Evolutionary conservation across 1,140 invertebrate species (phyloP), one percentile per base, ranked within the genome.

Genomic region (Platorchestia sp.): DNA sequence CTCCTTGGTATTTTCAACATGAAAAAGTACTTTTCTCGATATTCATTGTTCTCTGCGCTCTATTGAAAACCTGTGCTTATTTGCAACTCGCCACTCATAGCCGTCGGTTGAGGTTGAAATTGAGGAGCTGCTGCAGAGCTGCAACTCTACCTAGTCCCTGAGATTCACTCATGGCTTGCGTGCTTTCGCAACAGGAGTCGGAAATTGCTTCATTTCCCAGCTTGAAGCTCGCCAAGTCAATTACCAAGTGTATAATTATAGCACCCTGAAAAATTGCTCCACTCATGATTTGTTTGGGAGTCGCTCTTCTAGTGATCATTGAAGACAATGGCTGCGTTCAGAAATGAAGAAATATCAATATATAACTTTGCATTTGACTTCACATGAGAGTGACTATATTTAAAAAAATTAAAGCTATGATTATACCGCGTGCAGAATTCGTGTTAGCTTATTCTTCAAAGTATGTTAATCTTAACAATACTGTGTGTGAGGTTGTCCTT

Each of bases 131-230:
- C n/a, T n/a, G n/a, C n/a, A n/a, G n/a, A n/a, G n/a, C n/a, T 75
- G 16, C 59, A 75, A 19, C 59, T 40, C 14, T 75, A 40, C 59
- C 59, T 90, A 3, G 27, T 45, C 41, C 87, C 41, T 45, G 41
- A 93, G 91, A 93, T 93, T 93, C 91, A 93, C 91, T 93, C 91
- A 47, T 44, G 47, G 43, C 91, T 93, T 93, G 91, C 91, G 91
- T 93, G 91, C 91, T 93, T 93, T 93, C 45, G 44, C 44, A 93
- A 93, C 91, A 93, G 91, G 91, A 93, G 43, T 93, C 91, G 91
- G 91, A 93, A 93, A 93, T 93, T 93, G 44, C 91, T 93, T 93
- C 91, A 93, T 93, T 93, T 93, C 91, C 91, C 91, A 93, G 22
- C 91, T 47, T 93, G 91, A 44, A 45, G 43, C 91, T 47, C 45